phyloP scores from a whole-genome alignment of 2,797 vertebrate species.

The Acipenser ruthenus region DNA sequence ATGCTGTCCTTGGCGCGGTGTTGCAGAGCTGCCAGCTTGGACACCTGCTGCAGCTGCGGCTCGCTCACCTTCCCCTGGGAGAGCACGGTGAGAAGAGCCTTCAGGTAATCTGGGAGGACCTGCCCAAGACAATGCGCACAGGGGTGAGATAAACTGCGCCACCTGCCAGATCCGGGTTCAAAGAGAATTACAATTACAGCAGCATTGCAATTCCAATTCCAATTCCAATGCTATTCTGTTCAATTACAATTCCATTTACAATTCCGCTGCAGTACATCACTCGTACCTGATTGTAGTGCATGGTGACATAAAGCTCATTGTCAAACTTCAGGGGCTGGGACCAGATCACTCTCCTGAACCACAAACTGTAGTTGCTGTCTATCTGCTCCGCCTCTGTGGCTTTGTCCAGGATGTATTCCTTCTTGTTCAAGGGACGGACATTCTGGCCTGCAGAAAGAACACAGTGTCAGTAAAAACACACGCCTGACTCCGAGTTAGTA shows the following conservation, averaged over 20 bases:
- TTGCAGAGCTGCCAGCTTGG: constrained; percentile 83
- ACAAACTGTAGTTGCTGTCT: constrained; percentile 78
- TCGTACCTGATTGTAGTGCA: constrained; percentile 89
- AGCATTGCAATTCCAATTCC: no score
- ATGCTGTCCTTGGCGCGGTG: constrained; percentile 82
- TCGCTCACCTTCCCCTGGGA: constrained; percentile 64
- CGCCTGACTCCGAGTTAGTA: no score
- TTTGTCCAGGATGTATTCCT: constrained; percentile 84
- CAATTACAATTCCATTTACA: no score
- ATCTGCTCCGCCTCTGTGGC: constrained; percentile 70
- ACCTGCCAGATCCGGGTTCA: no score
- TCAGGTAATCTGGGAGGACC: constrained; percentile 90
- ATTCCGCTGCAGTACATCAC: no score
- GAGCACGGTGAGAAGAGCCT: constrained; percentile 77
- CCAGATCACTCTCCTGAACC: constrained; percentile 93
- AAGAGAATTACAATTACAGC: no score
- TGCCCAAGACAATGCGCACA: constrained; percentile 29
- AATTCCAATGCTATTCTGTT: no score
- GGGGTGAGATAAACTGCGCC: neutral
- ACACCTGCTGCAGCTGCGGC: constrained; percentile 78
- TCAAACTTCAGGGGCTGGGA: constrained; percentile 85
- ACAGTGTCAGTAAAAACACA: no score
- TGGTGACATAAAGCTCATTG: constrained; percentile 84
- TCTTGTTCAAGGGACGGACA: constrained; percentile 77
- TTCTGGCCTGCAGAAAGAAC: constrained; percentile 70